Conservation (phyloP, 2,797 vertebrate genomes). For the Poeciliopsis presidionis region DNA sequence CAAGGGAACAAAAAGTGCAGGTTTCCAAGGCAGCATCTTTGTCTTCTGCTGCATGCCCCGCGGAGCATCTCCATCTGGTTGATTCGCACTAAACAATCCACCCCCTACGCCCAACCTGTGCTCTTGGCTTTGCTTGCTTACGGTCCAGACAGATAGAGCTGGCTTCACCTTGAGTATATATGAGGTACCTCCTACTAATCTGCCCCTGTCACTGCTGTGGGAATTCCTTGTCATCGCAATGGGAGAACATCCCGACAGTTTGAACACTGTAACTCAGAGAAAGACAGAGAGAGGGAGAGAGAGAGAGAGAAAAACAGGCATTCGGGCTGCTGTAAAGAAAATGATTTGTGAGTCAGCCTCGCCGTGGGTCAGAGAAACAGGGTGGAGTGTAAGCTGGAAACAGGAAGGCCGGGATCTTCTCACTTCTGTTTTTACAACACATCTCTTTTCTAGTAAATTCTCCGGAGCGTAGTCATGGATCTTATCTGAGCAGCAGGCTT, state of each 20-base stretch:
- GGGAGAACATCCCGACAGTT: slow-evolving; percentile 32
- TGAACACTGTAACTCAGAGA: slow-evolving; percentile 36
- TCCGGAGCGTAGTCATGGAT: slow-evolving; percentile 59
- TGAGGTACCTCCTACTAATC: slow-evolving; percentile 64
- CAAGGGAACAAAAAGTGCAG: slow-evolving; percentile 44
- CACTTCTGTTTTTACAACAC: slow-evolving; percentile 51
- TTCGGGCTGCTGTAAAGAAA: slow-evolving; percentile 33
- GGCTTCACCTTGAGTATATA: slow-evolving; percentile 63
- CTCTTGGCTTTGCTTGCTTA: slow-evolving; percentile 45
- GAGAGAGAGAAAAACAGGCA: slow-evolving; percentile 12
- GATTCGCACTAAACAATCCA: slow-evolving; percentile 47
- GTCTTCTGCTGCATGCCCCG: slow-evolving; percentile 49
- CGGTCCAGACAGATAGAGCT: slow-evolving; percentile 48
- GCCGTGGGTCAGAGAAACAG: slow-evolving; percentile 37
- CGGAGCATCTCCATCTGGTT: slow-evolving; percentile 68
- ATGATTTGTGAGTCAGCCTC: slow-evolving; percentile 52
- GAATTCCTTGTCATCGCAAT: slow-evolving; percentile 68
- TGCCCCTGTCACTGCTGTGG: slow-evolving; percentile 57
- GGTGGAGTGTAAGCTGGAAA: slow-evolving; percentile 29
- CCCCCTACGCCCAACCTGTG: slow-evolving; percentile 53
- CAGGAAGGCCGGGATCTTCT: slow-evolving; percentile 43
- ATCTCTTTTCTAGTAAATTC: slow-evolving; percentile 60
- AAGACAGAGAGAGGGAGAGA: slow-evolving; percentile 12
- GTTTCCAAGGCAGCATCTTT: slow-evolving; percentile 45
- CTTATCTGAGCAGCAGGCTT: slow-evolving; percentile 60